Percentiles rank a stretch among this genome's conserved stretches.
These are phyloP conservation scores for Cranoglanis bouderius DNA, from an alignment of 2,113 vertebrate species.

Conservation along the genomic window DNA sequence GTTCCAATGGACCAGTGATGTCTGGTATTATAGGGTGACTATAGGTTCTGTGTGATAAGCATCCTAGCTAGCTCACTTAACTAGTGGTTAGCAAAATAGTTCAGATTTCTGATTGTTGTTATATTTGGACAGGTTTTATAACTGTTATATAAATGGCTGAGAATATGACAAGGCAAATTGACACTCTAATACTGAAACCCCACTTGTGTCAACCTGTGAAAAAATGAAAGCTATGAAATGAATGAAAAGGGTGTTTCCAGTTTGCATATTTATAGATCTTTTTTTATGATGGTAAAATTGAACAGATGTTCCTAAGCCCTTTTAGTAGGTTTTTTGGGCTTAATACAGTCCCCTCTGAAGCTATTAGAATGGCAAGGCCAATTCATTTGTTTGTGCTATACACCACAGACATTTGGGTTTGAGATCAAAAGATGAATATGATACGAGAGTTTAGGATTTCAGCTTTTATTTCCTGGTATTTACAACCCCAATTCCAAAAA, in stretches of 20 bases:
- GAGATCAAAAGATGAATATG: too few species aligned
- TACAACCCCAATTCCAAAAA: too few species aligned
- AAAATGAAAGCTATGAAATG: background rate
- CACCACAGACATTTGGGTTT: too few species aligned
- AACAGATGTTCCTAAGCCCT: background rate
- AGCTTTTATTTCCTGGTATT: too few species aligned
- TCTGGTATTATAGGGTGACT: background rate
- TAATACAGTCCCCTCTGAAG: background rate
- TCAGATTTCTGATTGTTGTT: background rate
- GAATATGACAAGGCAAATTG: background rate
- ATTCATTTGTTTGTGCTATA: too few species aligned
- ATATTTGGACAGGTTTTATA: background rate
- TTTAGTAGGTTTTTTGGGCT: background rate
- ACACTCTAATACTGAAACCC: background rate
- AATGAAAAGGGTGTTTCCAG: background rate
- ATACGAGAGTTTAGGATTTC: too few species aligned
- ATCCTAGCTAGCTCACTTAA: background rate
- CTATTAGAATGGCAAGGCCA: too few species aligned
- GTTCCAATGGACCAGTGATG: background rate
- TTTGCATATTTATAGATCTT: background rate
- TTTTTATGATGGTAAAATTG: background rate
- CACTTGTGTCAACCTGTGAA: background rate
- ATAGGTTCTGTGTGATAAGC: background rate
- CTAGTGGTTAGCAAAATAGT: background rate
- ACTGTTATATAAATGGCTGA: background rate